Percentiles rank a stretch among this genome's conserved stretches.
Evolutionary conservation across 2,797 vertebrate species (phyloP).

Genomic region (Zalophus californianus): DNA sequence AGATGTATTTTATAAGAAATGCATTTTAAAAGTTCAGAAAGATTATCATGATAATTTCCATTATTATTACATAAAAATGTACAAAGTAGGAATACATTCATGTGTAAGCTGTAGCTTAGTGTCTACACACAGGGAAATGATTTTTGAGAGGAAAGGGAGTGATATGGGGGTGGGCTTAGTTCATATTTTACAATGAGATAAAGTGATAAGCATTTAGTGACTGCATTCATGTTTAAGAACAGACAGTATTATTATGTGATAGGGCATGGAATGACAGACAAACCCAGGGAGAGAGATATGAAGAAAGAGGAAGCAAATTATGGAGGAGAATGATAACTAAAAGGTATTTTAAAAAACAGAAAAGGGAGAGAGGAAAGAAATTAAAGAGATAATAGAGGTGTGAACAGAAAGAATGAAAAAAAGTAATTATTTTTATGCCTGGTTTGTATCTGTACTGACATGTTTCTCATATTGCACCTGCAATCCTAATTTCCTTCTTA

Average conservation of each 20-base stretch:
- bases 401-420: constrained; percentile 31
- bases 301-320: background rate
- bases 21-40: constrained; percentile 10
- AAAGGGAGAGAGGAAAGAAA: background rate
- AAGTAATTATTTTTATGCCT: background rate
- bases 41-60: background rate
- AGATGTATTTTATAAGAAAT: background rate
- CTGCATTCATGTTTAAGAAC: background rate
- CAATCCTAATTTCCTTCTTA: background rate
- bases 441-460: background rate
- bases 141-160: background rate
- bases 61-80: constrained; percentile 13
- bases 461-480: background rate
- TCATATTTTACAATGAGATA: constrained; percentile 25
- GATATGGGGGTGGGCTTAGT: background rate
- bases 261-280: background rate
- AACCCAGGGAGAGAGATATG: background rate
- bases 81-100: background rate
- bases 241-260: background rate
- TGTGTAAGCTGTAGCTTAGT: background rate
- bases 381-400: background rate
- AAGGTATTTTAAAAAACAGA: background rate
- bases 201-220: constrained; percentile 1
- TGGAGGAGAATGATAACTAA: background rate
- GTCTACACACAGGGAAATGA: background rate